These are phyloP conservation scores for Sebastolobus altivelis DNA, from an alignment of 2,797 vertebrate genomes.

Conservation along the genomic window DNA sequence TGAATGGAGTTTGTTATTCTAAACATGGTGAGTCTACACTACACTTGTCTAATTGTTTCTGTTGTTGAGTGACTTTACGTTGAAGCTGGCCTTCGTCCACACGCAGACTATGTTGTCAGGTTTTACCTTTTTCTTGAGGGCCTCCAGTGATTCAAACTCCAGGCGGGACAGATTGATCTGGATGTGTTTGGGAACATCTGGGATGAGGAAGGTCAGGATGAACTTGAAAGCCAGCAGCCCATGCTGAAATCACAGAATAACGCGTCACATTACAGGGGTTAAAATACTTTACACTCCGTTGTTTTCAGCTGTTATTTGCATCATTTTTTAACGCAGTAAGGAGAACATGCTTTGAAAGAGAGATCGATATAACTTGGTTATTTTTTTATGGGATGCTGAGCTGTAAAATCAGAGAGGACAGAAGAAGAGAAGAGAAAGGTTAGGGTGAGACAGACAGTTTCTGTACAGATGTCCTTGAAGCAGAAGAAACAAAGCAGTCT, in stretches of 20 bases:
- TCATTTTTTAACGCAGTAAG: neutral
- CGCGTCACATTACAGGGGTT: neutral
- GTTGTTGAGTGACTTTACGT: neutral
- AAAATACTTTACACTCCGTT: neutral
- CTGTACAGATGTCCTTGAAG: neutral
- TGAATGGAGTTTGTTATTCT: neutral
- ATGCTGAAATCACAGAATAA: conserved; percentile 86
- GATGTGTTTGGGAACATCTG: conserved; percentile 92
- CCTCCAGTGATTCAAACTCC: conserved; percentile 89
- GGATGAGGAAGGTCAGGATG: conserved; percentile 93
- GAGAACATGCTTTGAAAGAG: neutral
- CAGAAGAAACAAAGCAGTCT: neutral
- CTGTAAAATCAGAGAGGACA: conserved; percentile 21
- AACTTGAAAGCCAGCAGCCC: conserved; percentile 93
- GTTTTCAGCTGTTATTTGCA: neutral
- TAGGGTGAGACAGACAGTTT: neutral
- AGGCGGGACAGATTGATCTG: conserved; percentile 87
- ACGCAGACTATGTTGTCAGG: neutral
- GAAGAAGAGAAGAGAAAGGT: neutral
- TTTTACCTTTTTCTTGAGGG: conserved; percentile 96
- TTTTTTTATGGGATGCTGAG: conserved; percentile 12
- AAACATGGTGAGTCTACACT: neutral
- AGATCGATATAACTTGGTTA: conserved; percentile 11
- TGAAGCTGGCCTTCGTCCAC: neutral
- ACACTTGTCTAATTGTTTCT: neutral